Evolutionary conservation across 2,888 invertebrate species (phyloP), one percentile per base, ranked within the genome.

Genomic region (Leucoptera coffeella): DNA sequence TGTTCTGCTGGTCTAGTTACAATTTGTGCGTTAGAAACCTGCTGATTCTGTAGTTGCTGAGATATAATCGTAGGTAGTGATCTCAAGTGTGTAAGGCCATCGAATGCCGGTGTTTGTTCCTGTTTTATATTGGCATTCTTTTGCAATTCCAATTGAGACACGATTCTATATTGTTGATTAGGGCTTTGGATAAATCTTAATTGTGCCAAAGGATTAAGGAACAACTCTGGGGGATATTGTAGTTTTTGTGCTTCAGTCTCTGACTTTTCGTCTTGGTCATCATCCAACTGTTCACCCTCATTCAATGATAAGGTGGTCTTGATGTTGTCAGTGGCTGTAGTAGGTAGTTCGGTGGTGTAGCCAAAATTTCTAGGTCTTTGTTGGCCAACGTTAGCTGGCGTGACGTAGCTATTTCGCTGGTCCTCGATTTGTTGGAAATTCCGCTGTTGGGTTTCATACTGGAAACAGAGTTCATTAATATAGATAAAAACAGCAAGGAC

Each of bases 181-280:
- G 55, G 49, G 2, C 48, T 35, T 28, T n/a, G n/a, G n/a, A n/a
- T n/a, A n/a, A n/a, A n/a, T n/a, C n/a, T n/a, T n/a, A 64, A 36
- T 27, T 65, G 67, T 9, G 60, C 49, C 9, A 69, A 32, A 1
- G 65, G 55, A 28, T 45, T 53, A 2, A 69, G 38, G 36, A 56
- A 64, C 9, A 67, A 30, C 34, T 67, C 64, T 12, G 62, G 52
- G 10, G 65, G 61, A 14, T 51, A 64, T 34, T 65, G 62, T 32
- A 64, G 59, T 2, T 67, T 34, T 4, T 59, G 62, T 33, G 65
- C 62, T 25, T 50, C 62, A 0, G 62, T 39, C 0, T 67, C 50
- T 50, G 27, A 53, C 54, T 27, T 42, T 32, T 25, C n/a, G 12
- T 21, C 36, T 17, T 17, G 6, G 4, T 31, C 31, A 14, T 41